Conservation (phyloP, 2,797 vertebrate genomes). For the Ciconia nigra region DNA sequence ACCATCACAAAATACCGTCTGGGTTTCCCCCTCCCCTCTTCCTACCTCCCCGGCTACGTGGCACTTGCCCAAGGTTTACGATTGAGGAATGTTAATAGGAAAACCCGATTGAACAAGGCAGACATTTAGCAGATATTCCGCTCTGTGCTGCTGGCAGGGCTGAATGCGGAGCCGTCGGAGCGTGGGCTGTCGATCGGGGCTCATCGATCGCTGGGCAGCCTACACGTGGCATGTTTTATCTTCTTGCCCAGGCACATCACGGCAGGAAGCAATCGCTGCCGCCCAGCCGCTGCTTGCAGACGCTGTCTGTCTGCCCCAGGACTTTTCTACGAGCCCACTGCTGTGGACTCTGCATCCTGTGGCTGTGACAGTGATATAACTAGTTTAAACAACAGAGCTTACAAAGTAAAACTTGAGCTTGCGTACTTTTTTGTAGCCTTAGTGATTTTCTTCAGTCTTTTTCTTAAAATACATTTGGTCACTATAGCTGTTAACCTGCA, state of each 20-base stretch:
- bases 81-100: not conserved
- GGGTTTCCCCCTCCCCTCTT: not conserved
- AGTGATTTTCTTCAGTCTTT: not conserved
- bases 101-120: not conserved
- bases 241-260: not conserved
- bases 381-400: not conserved
- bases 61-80: not conserved
- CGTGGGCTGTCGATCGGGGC: not conserved
- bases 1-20: fast-evolving
- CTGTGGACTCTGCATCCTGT: not conserved
- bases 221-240: fast-evolving
- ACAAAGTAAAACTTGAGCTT: not conserved
- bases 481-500: not conserved
- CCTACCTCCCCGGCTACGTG: not conserved
- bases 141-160: not conserved
- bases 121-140: not conserved
- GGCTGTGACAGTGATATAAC: not conserved
- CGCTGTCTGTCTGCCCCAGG: not conserved
- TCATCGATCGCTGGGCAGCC: not conserved
- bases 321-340: not conserved
- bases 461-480: not conserved
- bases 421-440: not conserved
- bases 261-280: not conserved
- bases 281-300: not conserved
- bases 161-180: not conserved